Conservation (phyloP, 2,888 invertebrate genomes). For the Mimachlamys varia region DNA sequence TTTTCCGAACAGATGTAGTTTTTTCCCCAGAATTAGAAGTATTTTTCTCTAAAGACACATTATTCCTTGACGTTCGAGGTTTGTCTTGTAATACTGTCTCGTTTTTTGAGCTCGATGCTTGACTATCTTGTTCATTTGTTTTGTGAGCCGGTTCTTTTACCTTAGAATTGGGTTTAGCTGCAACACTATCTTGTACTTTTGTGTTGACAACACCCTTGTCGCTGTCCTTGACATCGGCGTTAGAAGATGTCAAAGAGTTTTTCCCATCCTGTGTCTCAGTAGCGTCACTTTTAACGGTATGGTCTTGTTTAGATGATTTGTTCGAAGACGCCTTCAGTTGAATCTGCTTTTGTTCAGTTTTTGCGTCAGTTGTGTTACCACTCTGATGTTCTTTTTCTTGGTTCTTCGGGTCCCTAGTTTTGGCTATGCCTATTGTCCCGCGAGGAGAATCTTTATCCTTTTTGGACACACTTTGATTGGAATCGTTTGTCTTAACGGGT, state of each 20-base stretch:
- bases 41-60: not conserved
- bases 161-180: not conserved
- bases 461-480: not conserved
- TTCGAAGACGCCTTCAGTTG: not conserved
- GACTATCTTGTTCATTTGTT: not conserved
- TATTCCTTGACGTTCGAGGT: not conserved
- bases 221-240: not conserved
- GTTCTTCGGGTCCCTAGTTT: not conserved
- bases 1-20: not conserved
- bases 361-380: not conserved
- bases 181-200: not conserved
- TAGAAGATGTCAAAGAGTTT: not conserved
- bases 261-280: not conserved
- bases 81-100: not conserved
- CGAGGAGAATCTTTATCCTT: not conserved
- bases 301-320: not conserved
- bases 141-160: not conserved
- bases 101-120: not conserved
- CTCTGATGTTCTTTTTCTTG: not conserved
- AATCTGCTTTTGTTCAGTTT: conserved; percentile 19
- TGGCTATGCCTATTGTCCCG: not conserved
- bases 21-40: not conserved
- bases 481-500: not conserved
- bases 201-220: not conserved
- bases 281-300: not conserved